Conservation (phyloP, 1,140 invertebrate species). For the Orchesella cincta region DNA sequence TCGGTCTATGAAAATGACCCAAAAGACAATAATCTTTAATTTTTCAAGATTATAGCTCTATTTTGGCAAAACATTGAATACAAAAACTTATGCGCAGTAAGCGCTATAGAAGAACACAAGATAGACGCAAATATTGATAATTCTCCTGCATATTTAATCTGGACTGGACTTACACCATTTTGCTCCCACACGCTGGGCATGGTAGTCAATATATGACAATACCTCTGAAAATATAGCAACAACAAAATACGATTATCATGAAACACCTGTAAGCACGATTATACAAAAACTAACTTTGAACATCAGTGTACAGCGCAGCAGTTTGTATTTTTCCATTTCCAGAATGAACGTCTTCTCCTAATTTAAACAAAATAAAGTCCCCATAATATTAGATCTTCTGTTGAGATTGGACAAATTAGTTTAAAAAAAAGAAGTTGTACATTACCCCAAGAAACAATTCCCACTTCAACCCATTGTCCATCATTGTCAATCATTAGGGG, state of each 20-base stretch:
- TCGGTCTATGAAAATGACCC: no score
- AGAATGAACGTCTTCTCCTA: neutral
- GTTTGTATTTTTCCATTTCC: neutral
- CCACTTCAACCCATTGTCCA: neutral
- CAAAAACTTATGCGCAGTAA: no score
- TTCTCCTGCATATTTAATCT: no score
- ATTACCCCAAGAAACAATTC: neutral
- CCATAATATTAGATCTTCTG: no score
- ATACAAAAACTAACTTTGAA: neutral
- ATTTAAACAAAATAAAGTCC: neutral
- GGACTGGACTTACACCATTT: no score
- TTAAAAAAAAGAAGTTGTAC: neutral
- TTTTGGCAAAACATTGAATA: no score
- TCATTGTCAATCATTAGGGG: neutral
- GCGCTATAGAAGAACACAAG: no score
- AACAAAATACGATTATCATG: no score
- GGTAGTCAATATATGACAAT: neutral
- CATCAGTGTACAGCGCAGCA: neutral
- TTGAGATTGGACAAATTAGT: no score
- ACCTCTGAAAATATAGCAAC: neutral
- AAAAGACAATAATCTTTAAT: no score
- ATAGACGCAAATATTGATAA: no score
- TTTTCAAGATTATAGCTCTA: no score
- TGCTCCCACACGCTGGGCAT: neutral
- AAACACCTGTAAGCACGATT: neutral